Evolutionary conservation across 1,140 invertebrate species (phyloP), one percentile per base, ranked within the genome.

Genomic region (Nixonia krombeini): DNA sequence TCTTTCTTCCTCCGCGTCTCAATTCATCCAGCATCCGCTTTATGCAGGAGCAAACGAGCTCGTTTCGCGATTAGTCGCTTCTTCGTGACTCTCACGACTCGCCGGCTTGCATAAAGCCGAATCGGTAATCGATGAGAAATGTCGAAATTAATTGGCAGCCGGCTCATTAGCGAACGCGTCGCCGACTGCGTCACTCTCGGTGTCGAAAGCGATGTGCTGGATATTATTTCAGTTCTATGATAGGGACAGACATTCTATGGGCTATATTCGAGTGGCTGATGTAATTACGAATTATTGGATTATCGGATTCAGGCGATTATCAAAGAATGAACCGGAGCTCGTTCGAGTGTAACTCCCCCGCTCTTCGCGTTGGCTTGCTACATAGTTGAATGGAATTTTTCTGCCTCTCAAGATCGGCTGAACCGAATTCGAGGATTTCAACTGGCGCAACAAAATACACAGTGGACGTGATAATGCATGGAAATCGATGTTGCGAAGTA

Each of bases 81-180:
- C 59, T 63, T 69, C 38, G 38, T 63, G 66, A 56, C 57, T 62
- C 59, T 52, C 40, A 49, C 53, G 59, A 67, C 42, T 42, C 51
- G 57, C 56, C 64, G 51, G 58, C 59, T 62, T 70, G 26, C 38
- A 59, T 63, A 57, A 56, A 69, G 28, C 58, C 40, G 45, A 64
- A 72, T 73, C 59, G 57, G 53, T 52, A 73, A 75, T 75, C 71
- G 69, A 73, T 75, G 63, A 49, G 57, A 50, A 64, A 67, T 64
- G 56, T 67, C 66, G 57, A 72, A 56, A 68, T 70, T 75, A 73
- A 75, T 75, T 75, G 74, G 68, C 53, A 69, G 70, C 53, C 56
- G 68, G 59, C 66, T 75, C 73, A 72, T 74, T 74, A 71, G 70
- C 65, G 68, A 62, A 65, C 57, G 62, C 62, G 57, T 47, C 41